Evolutionary conservation across 2,797 vertebrate genomes (phyloP), one percentile per base, ranked within the genome.

Genomic region (Hyperoplus immaculatus): DNA sequence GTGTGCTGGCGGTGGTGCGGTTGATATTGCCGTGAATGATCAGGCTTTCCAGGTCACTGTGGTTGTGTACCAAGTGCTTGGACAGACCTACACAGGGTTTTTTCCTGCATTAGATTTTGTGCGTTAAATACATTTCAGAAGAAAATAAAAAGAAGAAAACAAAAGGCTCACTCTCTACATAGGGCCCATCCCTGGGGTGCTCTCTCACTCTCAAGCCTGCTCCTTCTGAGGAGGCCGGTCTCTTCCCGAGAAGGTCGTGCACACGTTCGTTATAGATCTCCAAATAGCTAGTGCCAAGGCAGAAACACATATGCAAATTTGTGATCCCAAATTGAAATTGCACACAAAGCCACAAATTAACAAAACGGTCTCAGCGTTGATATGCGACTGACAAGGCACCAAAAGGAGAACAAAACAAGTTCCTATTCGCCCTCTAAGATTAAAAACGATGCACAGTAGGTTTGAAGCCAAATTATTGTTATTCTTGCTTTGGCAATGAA

Each of bases 221-320:
- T 0, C 94, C 96, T 89, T 97, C 96, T 1, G 95, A 94, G 71
- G 96, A 90, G 1, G 95, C 94, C 69, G 95, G 91, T 57, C 94
- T 97, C 82, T 95, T 95, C 71, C 95, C 93, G 42, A 99, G 96
- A 57, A 99, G 96, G 90, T 99, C 98, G 88, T 95, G 95, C 69
- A 99, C 97, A 4, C 92, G 95, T 78, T 99, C 98, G 13, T 99
- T 99, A 82, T 98, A 99, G 90, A 99, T 98, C 93, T 99, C 98
- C 87, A 99, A 91, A 82, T 97, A 99, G 90, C 97, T 99, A 88
- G 49, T 67, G 58, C 41, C 60, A 69, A 75, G 29, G 72, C 10
- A 81, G 13, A 78, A 61, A 73, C 14, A 66, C 10, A 75, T 59
- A 82, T 51, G 14, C 5, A 80, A 78, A 75, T 58, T 5, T n/a